phyloP scores from a whole-genome alignment of 2,113 vertebrate species.

The Rhinogobius similis region DNA sequence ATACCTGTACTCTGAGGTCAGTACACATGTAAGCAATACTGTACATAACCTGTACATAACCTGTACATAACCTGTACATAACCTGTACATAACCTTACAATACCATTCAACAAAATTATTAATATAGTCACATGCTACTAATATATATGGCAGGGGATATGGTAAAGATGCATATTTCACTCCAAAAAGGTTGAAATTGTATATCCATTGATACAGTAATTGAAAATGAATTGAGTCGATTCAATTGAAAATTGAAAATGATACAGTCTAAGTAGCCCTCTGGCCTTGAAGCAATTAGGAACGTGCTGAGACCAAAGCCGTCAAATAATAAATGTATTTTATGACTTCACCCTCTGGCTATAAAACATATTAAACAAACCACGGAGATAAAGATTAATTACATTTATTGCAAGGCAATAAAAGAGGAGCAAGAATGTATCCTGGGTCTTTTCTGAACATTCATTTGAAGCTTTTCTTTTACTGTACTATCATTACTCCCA shows the following conservation, averaged over 20 bases:
- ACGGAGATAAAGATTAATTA: not conserved
- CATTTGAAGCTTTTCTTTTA: not conserved
- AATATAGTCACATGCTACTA: not conserved
- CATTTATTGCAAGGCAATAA: not conserved
- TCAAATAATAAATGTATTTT: not conserved
- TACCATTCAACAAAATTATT: not conserved
- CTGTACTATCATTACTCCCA: too few species aligned
- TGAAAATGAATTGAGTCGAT: too few species aligned
- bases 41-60: too few species aligned
- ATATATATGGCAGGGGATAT: too few species aligned
- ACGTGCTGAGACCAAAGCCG: not conserved
- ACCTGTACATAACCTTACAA: too few species aligned
- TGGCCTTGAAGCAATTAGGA: not conserved
- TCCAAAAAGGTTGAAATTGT: not conserved
- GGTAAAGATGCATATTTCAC: not conserved
- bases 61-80: too few species aligned
- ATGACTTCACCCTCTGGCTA: not conserved
- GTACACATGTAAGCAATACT: conserved; percentile 15
- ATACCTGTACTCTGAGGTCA: conserved; percentile 18
- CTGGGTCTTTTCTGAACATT: not conserved
- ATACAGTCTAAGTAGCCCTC: too few species aligned
- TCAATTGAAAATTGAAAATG: too few species aligned
- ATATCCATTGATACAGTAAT: too few species aligned
- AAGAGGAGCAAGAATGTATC: not conserved
- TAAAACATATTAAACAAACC: not conserved